These are phyloP conservation scores for Gorsachius magnificus DNA, from an alignment of 2,797 vertebrate species.

Conservation along the genomic window DNA sequence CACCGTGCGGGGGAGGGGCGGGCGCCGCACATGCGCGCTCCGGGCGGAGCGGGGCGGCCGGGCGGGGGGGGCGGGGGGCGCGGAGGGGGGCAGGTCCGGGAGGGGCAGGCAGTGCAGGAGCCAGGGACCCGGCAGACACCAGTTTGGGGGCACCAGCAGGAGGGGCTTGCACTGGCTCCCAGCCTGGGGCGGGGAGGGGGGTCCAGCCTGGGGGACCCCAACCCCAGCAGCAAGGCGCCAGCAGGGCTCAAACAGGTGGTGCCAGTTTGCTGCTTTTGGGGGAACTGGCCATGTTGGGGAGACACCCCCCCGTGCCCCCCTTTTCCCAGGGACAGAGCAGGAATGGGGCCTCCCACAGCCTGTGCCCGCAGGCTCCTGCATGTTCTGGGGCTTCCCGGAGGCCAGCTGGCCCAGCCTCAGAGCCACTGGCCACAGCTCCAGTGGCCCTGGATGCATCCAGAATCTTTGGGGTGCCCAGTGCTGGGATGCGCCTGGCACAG, in stretches of 20 bases:
- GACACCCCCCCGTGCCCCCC: too few relatives aligned
- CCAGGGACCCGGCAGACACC: too few relatives aligned
- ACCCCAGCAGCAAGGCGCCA: background rate
- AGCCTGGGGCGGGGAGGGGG: accelerated
- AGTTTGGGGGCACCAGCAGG: background rate
- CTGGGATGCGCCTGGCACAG: background rate
- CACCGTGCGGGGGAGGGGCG: background rate
- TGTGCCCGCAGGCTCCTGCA: background rate
- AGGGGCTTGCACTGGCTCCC: background rate
- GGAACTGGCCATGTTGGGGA: background rate
- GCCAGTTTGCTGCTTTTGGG: background rate
- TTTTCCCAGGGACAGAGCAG: background rate
- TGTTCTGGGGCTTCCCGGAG: background rate
- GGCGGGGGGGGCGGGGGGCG: background rate
- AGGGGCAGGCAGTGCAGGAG: too few relatives aligned
- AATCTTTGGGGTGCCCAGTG: background rate
- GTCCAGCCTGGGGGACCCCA: background rate
- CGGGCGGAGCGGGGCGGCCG: background rate
- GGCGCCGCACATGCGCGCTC: background rate
- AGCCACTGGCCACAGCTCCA: background rate
- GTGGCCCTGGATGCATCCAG: background rate
- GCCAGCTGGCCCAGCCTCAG: background rate
- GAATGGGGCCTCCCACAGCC: background rate
- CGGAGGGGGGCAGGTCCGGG: too few relatives aligned
- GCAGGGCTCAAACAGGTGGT: background rate